phyloP scores from a whole-genome alignment of 2,797 vertebrate species.

The Chelidonichthys spinosus region DNA sequence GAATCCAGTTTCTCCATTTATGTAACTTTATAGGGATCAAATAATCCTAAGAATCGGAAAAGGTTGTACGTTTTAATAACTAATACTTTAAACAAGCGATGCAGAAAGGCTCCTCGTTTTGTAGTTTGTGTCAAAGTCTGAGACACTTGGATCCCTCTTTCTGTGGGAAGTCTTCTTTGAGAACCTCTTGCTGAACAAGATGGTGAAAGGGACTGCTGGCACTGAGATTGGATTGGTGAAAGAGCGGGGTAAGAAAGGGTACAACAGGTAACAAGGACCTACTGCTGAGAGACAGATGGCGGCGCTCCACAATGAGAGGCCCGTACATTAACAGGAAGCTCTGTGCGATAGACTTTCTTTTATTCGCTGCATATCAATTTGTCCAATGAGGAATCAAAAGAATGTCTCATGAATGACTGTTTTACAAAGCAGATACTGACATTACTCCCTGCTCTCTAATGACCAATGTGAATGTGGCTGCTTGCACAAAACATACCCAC shows the following conservation, averaged over 20 bases:
- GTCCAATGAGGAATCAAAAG: constrained; percentile 72
- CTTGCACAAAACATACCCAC: not conserved
- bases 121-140: constrained; percentile 27
- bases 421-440: constrained; percentile 58
- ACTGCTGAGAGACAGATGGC: constrained; percentile 83
- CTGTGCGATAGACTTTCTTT: constrained; percentile 53
- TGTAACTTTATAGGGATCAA: constrained; percentile 27
- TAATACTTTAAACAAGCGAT: constrained; percentile 42
- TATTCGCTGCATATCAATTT: constrained; percentile 72
- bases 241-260: constrained; percentile 74
- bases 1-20: constrained; percentile 11
- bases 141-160: constrained; percentile 56
- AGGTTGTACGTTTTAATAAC: constrained; percentile 41
- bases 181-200: constrained; percentile 49
- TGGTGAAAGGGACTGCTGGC: constrained; percentile 71
- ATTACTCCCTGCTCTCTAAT: constrained; percentile 59
- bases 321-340: constrained; percentile 61
- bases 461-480: constrained; percentile 37
- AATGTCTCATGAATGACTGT: constrained; percentile 67
- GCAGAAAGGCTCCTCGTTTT: constrained; percentile 31
- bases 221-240: constrained; percentile 65
- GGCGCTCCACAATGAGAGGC: constrained; percentile 76
- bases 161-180: constrained; percentile 61
- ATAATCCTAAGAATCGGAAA: constrained; percentile 20
- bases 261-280: constrained; percentile 83